Conservation (phyloP, 2,888 invertebrate genomes). For the Mesorhabditis belari region DNA sequence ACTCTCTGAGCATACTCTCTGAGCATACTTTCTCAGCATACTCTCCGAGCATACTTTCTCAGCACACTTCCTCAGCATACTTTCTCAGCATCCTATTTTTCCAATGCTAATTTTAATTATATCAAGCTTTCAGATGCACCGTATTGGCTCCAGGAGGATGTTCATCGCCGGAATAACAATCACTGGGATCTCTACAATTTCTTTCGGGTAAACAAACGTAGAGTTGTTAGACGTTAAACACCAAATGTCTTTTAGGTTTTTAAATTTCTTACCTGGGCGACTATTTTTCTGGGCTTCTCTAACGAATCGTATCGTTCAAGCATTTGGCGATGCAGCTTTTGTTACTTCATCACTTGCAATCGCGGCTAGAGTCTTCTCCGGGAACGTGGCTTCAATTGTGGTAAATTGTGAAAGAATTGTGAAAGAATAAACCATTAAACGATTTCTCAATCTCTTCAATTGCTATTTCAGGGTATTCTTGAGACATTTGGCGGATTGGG, state of each 20-base stretch:
- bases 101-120: neutral
- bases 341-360: conserved; percentile 56
- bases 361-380: conserved; percentile 55
- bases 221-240: neutral
- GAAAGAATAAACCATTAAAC: neutral
- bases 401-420: conserved; percentile 26
- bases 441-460: too few relatives aligned
- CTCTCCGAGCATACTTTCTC: too few relatives aligned
- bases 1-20: too few relatives aligned
- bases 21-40: too few relatives aligned
- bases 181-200: conserved; percentile 73
- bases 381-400: conserved; percentile 55
- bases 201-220: conserved; percentile 62
- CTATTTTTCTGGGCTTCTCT: conserved; percentile 49
- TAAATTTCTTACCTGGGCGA: conserved; percentile 49
- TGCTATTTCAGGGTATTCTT: conserved; percentile 54
- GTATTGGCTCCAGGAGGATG: conserved; percentile 71
- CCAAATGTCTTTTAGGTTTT: conserved; percentile 25
- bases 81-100: too few relatives aligned
- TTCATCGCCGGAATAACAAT: conserved; percentile 77
- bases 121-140: conserved; percentile 62
- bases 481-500: conserved; percentile 74
- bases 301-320: conserved; percentile 46
- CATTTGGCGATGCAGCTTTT: conserved; percentile 52
- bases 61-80: neutral